Conservation (phyloP, 1,140 invertebrate species). For the Ceratina australensis region DNA sequence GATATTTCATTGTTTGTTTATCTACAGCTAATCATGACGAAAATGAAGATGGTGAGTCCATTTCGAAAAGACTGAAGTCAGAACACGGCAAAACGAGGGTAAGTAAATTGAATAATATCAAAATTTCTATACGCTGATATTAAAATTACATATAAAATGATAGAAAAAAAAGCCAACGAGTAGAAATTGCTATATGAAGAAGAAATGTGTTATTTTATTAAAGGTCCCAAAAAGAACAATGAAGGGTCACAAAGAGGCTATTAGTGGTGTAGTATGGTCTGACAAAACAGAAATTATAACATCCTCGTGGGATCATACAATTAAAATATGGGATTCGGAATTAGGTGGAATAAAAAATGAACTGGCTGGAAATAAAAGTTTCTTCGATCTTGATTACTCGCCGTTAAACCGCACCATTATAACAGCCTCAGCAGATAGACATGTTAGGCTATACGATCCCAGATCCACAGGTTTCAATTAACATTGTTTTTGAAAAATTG, state of each 20-base stretch:
- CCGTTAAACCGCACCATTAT: conserved; percentile 86
- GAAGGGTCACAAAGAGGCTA: conserved; percentile 94
- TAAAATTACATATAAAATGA: conserved; percentile 17
- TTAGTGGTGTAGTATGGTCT: conserved; percentile 92
- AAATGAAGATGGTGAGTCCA: conserved; percentile 77
- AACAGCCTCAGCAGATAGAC: conserved; percentile 93
- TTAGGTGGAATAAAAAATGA: conserved; percentile 90
- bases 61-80: conserved; percentile 77
- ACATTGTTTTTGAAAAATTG: conserved; percentile 9
- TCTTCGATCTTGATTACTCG: conserved; percentile 93
- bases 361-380: conserved; percentile 93
- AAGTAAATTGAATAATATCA: conserved; percentile 45
- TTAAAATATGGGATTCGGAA: conserved; percentile 96
- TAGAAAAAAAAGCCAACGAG: too few species aligned
- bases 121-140: neutral
- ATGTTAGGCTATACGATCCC: conserved; percentile 95
- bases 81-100: conserved; percentile 73
- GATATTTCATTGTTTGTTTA: conserved; percentile 39
- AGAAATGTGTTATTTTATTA: neutral
- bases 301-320: conserved; percentile 97
- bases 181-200: too few species aligned
- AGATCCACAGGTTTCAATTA: conserved; percentile 87
- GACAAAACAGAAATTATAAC: conserved; percentile 88
- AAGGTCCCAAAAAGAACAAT: conserved; percentile 93
- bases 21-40: conserved; percentile 69